Percentiles rank a stretch among this genome's conserved stretches.
Conservation (phyloP, 2,113 vertebrate genomes). For the Rafetus swinhoei region DNA sequence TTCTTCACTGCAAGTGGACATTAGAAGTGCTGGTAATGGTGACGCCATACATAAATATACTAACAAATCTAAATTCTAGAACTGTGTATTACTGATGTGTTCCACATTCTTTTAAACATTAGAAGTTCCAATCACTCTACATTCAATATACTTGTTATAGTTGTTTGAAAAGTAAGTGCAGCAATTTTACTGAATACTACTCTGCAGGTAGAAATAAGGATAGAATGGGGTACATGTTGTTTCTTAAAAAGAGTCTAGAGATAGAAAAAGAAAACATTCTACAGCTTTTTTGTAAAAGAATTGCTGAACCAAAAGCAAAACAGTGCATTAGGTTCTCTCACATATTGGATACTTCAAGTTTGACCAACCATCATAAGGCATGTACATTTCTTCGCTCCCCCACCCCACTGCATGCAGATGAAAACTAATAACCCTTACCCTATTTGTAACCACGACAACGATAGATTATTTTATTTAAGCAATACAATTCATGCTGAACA, state of each 20-base stretch:
- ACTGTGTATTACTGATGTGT: not conserved
- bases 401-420: slow-evolving; percentile 70
- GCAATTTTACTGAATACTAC: slow-evolving; percentile 19
- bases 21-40: not conserved
- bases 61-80: not conserved
- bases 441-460: slow-evolving; percentile 86
- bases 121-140: not conserved
- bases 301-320: slow-evolving; percentile 69
- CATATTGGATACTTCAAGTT: slow-evolving; percentile 61
- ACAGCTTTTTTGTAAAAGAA: slow-evolving; percentile 67
- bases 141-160: not conserved
- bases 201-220: not conserved
- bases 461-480: slow-evolving; percentile 83
- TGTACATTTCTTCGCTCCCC: slow-evolving; percentile 65
- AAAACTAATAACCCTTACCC: slow-evolving; percentile 84
- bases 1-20: not conserved
- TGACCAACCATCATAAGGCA: slow-evolving; percentile 76
- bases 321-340: slow-evolving; percentile 30
- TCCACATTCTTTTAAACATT: not conserved
- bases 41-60: not conserved
- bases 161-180: not conserved
- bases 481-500: slow-evolving; percentile 77
- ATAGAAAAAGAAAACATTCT: slow-evolving; percentile 22
- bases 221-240: not conserved
- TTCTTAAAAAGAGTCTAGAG: slow-evolving; percentile 20